Percentiles rank a stretch among this genome's conserved stretches.
Evolutionary conservation across 2,888 invertebrate species (phyloP).

Genomic region (Watsonalla binaria): DNA sequence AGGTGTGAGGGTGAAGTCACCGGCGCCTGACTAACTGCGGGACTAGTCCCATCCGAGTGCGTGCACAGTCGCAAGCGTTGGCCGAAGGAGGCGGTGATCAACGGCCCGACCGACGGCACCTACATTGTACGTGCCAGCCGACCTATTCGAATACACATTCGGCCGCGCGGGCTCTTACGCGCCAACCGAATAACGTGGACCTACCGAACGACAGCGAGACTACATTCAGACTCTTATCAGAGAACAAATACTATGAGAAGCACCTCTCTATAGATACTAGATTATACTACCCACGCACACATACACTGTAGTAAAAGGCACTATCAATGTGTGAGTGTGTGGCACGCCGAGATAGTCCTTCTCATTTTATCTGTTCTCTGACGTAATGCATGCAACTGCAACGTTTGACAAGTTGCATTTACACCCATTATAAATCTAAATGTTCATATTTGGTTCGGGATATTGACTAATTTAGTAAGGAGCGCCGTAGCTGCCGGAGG

Average conservation of each 20-base stretch:
- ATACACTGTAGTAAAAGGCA: too few species aligned
- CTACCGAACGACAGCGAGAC: slow-evolving; percentile 30
- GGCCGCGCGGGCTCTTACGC: slow-evolving; percentile 41
- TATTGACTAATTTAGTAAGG: slow-evolving; percentile 68
- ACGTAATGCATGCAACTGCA: not conserved
- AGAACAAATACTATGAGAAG: slow-evolving; percentile 5
- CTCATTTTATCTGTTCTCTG: not conserved
- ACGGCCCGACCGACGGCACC: slow-evolving; percentile 57
- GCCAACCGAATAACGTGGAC: slow-evolving; percentile 54
- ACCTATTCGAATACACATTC: slow-evolving; percentile 59
- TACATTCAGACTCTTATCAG: slow-evolving; percentile 18
- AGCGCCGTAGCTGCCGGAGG: slow-evolving; percentile 85
- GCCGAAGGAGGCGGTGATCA: slow-evolving; percentile 40
- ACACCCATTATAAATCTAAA: slow-evolving; percentile 4
- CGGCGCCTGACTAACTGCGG: slow-evolving; percentile 64
- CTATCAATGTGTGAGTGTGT: not conserved
- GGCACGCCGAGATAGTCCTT: not conserved
- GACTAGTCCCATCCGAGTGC: slow-evolving; percentile 60
- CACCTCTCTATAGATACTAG: not conserved
- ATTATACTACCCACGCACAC: not conserved
- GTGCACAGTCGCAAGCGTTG: slow-evolving; percentile 76
- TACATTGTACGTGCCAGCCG: slow-evolving; percentile 73
- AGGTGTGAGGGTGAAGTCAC: slow-evolving; percentile 17
- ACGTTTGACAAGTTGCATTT: not conserved
- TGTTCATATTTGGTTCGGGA: slow-evolving; percentile 27